phyloP scores from a whole-genome alignment of 2,113 vertebrate genomes.

The Nycticryphes semicollaris region DNA sequence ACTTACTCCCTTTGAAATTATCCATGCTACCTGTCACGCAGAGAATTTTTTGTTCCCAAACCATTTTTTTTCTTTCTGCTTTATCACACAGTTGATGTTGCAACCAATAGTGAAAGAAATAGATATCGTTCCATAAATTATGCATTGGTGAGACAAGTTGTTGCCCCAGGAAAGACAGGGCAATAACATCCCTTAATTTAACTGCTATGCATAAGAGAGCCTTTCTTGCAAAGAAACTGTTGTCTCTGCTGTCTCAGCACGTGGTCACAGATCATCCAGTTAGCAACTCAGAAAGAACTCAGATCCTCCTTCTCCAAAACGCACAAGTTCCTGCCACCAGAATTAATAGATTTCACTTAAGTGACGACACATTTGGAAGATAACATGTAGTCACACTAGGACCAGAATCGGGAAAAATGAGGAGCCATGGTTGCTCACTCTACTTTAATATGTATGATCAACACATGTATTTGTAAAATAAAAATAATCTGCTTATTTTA shows the following conservation, averaged over 20 bases:
- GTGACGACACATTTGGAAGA: background rate
- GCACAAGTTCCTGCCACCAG: background rate
- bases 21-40: background rate
- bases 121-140: background rate
- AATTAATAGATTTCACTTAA: background rate
- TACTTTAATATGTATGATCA: background rate
- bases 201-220: background rate
- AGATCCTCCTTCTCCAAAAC: background rate
- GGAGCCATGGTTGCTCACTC: background rate
- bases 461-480: background rate
- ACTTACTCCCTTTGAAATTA: background rate
- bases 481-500: background rate
- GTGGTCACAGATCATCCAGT: background rate
- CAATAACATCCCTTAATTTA: background rate
- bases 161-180: background rate
- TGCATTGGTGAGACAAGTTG: background rate
- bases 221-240: background rate
- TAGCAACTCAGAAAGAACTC: background rate
- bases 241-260: background rate
- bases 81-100: background rate
- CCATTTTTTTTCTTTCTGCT: background rate
- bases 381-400: background rate
- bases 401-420: background rate
- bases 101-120: background rate
- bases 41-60: background rate